Base-by-base conservation (phyloP, 2,888 invertebrate genomes). In the Protonemura montana region DNA sequence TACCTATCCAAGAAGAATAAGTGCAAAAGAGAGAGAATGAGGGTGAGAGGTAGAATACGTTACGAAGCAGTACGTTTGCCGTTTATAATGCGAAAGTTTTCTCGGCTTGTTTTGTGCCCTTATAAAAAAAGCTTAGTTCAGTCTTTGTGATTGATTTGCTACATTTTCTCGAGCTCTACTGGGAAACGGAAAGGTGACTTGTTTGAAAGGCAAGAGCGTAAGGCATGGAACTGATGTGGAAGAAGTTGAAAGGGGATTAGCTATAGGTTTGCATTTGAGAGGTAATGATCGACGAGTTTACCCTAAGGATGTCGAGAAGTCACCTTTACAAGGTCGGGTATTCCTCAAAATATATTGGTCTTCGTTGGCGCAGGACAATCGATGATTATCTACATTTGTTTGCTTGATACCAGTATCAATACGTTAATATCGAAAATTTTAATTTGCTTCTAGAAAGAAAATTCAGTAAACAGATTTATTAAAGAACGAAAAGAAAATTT, bases 201-300 rank as follows among this genome's bases (percentile, higher is more conserved):
- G 59, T 59, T 59, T 59, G 59, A 59, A 59, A 59, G 59, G 59
- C 59, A 59, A 13, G 59, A 59, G 59, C 59, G 59, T 13, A 59
- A 59, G 59, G 59, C 13, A 59, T 59, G 59, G 59, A 59, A 59
- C 59, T 21, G 59, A 59, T 59, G 59, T 59, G 59, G 59, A 59
- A 59, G 59, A 59, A 59, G 59, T 59, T 59, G 59, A 59, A 59
- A 59, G 59, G 59, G 21, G 59, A 59, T 59, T 59, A 59, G 59
- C 59, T 59, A 59, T 59, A 59, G 59, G 59, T 59, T 59, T 59
- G 59, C 59, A 59, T 59, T 59, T 59, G 59, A 59, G 59, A 59
- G 59, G 59, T 59, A 59, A 59, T 59, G 59, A 59, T 59, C 59
- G 59, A 59, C 59, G 59, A 59, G 59, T 59, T 59, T 59, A 21